A percentile compares a stretch with the other conserved stretches of the same genome.
Evolutionary conservation across 2,888 invertebrate genomes (phyloP).

Genomic region (Sinohyriopsis cumingii): DNA sequence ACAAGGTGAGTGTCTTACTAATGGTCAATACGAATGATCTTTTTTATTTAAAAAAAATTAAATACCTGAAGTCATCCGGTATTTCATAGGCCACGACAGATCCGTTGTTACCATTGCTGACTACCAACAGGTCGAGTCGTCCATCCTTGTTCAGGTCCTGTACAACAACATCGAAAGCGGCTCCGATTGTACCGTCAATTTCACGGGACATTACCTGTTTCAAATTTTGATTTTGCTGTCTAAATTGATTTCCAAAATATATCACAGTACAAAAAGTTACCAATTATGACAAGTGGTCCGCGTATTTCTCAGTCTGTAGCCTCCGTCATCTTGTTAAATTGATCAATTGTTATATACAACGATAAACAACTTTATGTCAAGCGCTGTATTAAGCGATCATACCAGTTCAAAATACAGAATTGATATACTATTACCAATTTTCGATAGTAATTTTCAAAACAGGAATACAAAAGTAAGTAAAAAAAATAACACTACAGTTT

Average conservation of each 20-base stretch:
- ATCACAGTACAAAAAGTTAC: neutral
- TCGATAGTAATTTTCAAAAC: neutral
- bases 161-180: slow-evolving; percentile 50
- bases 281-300: neutral
- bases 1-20: too few relatives aligned
- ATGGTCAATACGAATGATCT: too few relatives aligned
- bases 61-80: slow-evolving; percentile 57
- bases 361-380: too few relatives aligned
- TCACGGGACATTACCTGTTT: slow-evolving; percentile 36
- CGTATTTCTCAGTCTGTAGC: too few relatives aligned
- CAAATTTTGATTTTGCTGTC: neutral
- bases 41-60: neutral
- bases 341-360: too few relatives aligned
- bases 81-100: slow-evolving; percentile 55
- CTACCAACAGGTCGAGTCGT: slow-evolving; percentile 51
- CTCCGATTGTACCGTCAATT: slow-evolving; percentile 45
- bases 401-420: too few relatives aligned
- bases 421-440: too few relatives aligned
- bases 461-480: neutral
- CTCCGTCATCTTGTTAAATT: too few relatives aligned
- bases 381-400: too few relatives aligned
- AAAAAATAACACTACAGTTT: too few relatives aligned
- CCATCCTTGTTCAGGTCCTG: slow-evolving; percentile 59
- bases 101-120: slow-evolving; percentile 53
- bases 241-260: neutral